Evolutionary conservation across 2,797 vertebrate species (phyloP), one percentile per base, ranked within the genome.

Genomic region (Sarcophilus harrisii): DNA sequence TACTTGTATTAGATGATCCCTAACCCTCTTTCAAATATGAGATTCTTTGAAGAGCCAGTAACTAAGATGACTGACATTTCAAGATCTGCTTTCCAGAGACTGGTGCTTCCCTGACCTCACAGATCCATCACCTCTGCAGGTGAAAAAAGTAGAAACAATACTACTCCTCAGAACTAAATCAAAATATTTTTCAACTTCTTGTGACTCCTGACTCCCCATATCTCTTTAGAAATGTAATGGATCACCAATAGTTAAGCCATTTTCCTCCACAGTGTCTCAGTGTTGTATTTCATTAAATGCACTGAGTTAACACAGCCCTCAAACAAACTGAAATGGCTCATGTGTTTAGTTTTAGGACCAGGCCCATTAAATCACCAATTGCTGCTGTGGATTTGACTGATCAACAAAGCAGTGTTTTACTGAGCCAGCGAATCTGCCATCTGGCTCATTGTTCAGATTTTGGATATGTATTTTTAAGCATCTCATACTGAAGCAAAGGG

Each of bases 351-450:
- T 87, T 87, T 49, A 87, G 38, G 38, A 87, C 73, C 73, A 87
- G 73, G 38, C 38, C 73, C 73, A 87, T 87, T 87, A 87, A 87
- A 87, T 87, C 73, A 87, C 73, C 73, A 97, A 96, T 96, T 21
- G 91, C 57, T 66, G 12, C 90, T 91, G 49, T 81, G 92, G 91
- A 57, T 94, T 0, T 96, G 55, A 59, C 73, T 5, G 45, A 92
- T 38, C 95, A 94, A 81, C 0, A 0, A 96, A 97, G 94, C 94
- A 89, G n/a, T 95, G 89, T 97, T 97, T 98, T 97, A 96, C 94
- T 12, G 62, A 90, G 93, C 92, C 96, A 97, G 92, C 58, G 54
- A 93, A 54, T 1, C 2, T 90, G 92, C 96, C 92, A 96, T 66
- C 91, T 95, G 0, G 0, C 91, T 93, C 97, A 96, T 96, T 95